Percentiles rank a stretch among this genome's conserved stretches.
phyloP scores from a whole-genome alignment of 2,888 invertebrate genomes.

The Acronicta psi region DNA sequence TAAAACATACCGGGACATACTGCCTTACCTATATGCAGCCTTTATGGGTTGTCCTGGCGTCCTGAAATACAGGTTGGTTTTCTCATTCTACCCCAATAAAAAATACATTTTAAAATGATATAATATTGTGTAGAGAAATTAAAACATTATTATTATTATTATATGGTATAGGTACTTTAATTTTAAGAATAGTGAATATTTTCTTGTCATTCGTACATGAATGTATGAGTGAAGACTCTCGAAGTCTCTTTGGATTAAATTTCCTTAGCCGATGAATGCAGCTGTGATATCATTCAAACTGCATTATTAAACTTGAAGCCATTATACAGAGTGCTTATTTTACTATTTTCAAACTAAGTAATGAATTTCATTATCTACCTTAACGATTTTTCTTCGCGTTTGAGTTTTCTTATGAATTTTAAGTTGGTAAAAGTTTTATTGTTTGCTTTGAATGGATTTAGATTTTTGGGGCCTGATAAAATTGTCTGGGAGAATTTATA shows the following conservation, averaged over 20 bases:
- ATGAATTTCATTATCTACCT: conserved; percentile 41
- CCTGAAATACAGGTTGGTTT: no score
- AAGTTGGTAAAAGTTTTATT: conserved; percentile 16
- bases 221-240: conserved; percentile 53
- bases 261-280: conserved; percentile 70
- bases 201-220: conserved; percentile 35
- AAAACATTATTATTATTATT: no score
- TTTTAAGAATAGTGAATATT: neutral
- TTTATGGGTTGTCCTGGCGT: no score
- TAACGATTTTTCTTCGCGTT: conserved; percentile 18
- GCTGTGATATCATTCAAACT: conserved; percentile 61
- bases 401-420: conserved; percentile 20
- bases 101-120: no score
- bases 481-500: conserved; percentile 3
- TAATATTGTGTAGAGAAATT: no score
- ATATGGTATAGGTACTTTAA: no score
- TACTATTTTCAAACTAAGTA: conserved; percentile 37
- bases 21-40: no score
- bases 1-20: no score
- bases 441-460: neutral
- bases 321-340: conserved; percentile 26
- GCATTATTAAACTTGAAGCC: conserved; percentile 46
- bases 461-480: neutral
- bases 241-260: conserved; percentile 69
- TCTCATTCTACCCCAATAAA: no score